These are phyloP conservation scores for Psettodes erumei DNA, from an alignment of 2,113 vertebrate species.

Conservation along the genomic window DNA sequence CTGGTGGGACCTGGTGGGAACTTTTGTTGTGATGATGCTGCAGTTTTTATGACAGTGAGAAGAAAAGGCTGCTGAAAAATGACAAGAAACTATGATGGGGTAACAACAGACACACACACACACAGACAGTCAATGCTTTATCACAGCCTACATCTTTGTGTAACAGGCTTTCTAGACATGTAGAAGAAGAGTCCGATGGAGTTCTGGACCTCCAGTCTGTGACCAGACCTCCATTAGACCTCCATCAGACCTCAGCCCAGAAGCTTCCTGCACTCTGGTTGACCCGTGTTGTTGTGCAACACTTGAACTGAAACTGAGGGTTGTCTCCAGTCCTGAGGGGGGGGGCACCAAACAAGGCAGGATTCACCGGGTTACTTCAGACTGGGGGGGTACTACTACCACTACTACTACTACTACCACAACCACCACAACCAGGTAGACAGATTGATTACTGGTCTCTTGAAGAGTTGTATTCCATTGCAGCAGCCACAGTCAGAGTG, in stretches of 20 bases:
- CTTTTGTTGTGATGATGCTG: slow-evolving; percentile 41
- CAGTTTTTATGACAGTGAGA: slow-evolving; percentile 9
- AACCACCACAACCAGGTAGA: too few species aligned
- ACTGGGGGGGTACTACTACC: too few species aligned
- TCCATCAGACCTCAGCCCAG: too few species aligned
- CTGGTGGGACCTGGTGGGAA: too few species aligned
- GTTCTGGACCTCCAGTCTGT: too few species aligned
- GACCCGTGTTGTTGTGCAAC: slow-evolving; percentile 75
- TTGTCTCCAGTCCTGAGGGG: slow-evolving; percentile 62
- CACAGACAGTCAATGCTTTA: background rate
- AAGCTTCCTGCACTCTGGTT: slow-evolving; percentile 72
- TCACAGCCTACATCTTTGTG: background rate
- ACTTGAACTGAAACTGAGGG: slow-evolving; percentile 65
- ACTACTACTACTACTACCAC: background rate
- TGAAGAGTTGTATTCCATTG: too few species aligned
- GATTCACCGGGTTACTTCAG: slow-evolving; percentile 18
- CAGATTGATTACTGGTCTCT: too few species aligned
- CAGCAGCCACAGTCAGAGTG: too few species aligned
- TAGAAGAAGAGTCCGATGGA: too few species aligned
- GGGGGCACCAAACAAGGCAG: too few species aligned
- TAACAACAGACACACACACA: background rate
- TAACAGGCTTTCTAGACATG: slow-evolving; percentile 19
- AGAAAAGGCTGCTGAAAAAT: slow-evolving; percentile 10
- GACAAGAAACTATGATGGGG: background rate
- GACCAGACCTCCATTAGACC: too few species aligned